Percentiles rank a stretch among this genome's conserved stretches.
Conservation (phyloP, 2,888 invertebrate genomes). For the Tetropium fuscum region DNA sequence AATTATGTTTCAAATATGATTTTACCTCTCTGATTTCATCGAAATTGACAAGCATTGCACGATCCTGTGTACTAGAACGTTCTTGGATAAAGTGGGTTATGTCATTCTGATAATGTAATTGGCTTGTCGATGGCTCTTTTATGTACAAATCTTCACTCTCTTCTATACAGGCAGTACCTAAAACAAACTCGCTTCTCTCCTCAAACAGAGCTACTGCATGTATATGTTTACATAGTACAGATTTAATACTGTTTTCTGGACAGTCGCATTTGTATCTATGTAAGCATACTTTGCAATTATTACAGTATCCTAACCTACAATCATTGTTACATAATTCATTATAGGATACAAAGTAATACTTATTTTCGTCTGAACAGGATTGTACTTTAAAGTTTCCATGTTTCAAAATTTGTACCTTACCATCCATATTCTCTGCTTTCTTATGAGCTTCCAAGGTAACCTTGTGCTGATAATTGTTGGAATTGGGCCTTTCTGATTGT, state of each 20-base stretch:
- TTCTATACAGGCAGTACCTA: background rate
- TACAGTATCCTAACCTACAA: slow-evolving; percentile 25
- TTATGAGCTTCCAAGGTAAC: too few relatives aligned
- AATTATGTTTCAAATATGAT: too few relatives aligned
- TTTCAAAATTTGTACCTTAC: too few relatives aligned
- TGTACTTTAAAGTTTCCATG: too few relatives aligned
- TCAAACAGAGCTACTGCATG: slow-evolving; percentile 31
- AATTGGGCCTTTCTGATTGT: too few relatives aligned
- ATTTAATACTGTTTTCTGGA: too few relatives aligned
- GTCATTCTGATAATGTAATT: slow-evolving; percentile 4
- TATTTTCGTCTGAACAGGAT: background rate
- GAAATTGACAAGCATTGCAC: background rate
- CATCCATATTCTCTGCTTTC: too few relatives aligned
- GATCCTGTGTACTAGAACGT: background rate
- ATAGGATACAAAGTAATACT: background rate
- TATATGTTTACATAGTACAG: slow-evolving; percentile 28
- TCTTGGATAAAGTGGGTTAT: background rate
- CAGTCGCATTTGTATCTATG: slow-evolving; percentile 28
- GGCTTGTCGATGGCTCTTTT: slow-evolving; percentile 4
- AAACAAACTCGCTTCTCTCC: slow-evolving; percentile 32
- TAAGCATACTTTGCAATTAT: slow-evolving; percentile 28
- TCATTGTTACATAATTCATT: slow-evolving; percentile 15
- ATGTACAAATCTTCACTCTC: slow-evolving; percentile 2
- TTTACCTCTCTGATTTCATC: background rate
- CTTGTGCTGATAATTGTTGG: too few relatives aligned